Base-by-base conservation (phyloP, 2,797 vertebrate species). In the Eremophila alpestris region DNA sequence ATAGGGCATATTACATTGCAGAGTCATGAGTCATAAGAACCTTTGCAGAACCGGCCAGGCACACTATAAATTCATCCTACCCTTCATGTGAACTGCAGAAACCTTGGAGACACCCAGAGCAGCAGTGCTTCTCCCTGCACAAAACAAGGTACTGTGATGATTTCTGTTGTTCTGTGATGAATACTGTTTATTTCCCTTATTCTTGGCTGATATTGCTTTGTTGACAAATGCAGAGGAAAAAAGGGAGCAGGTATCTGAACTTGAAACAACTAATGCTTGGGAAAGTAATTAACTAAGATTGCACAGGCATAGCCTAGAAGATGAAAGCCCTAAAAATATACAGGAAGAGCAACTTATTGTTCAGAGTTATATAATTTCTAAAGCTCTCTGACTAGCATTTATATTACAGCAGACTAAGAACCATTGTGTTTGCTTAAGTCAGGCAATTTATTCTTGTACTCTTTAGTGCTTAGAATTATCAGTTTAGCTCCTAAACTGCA, bases 51-150 rank as follows among this genome's bases (percentile, higher is more conserved):
- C 93, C 40, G 41, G 89, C 64, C 76, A 92, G 58, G 58, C 93
- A 34, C 49, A 52, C 69, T 97, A 97, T 97, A 97, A 95, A 97
- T 96, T 89, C 85, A 94, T 71, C 40, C 41, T 86, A 80, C 43
- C 38, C 70, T 83, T 40, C 67, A 52, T 7, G 63, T 94, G 71
- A 89, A 83, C 70, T 74, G 24, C 55, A 95, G 81, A 93, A 90
- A 70, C 78, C 59, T 67, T 87, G 59, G 83, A 95, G 91, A 70
- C 65, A 78, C 17, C 30, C 41, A 15, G 84, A 93, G 58, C 60
- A 56, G 55, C 78, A 85, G 77, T 4, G 8, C 46, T 93, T 51
- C 60, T 90, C 21, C 19, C 73, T 40, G 40, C 48, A n/a, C 59
- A 40, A 64, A 91, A 87, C 30, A 84, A 96, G 95, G 96, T 97